phyloP scores from a whole-genome alignment of 2,797 vertebrate species.

The Clarias pachynema region DNA sequence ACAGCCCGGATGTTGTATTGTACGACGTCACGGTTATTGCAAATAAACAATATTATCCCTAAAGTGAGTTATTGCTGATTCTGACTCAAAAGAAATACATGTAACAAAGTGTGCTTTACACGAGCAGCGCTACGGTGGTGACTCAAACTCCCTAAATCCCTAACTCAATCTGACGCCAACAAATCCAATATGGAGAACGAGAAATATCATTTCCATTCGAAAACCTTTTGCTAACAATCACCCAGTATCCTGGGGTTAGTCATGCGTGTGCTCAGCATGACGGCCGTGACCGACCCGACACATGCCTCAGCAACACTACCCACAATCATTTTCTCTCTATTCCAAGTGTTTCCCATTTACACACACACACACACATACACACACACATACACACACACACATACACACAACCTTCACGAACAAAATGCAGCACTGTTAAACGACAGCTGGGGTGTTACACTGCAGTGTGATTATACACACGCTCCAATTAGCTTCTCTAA shows the following conservation, averaged over 20 bases:
- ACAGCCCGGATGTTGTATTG: not conserved
- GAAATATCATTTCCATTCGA: not conserved
- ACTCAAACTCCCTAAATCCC: not conserved
- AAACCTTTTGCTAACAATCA: not conserved
- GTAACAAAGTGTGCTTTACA: not conserved
- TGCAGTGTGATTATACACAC: not conserved
- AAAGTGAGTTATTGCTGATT: not conserved
- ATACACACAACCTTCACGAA: not conserved
- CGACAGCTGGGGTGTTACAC: not conserved
- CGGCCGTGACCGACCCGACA: not conserved
- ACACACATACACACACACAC: not conserved
- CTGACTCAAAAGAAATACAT: not conserved
- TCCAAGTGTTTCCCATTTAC: not conserved
- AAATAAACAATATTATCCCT: not conserved
- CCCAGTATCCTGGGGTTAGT: not conserved
- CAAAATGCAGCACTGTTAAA: not conserved
- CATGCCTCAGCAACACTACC: too few relatives aligned
- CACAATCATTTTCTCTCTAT: not conserved
- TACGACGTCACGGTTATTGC: not conserved
- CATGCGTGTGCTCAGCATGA: not conserved
- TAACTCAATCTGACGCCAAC: not conserved
- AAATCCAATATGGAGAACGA: not conserved
- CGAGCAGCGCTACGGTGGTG: not conserved
- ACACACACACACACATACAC: not conserved
- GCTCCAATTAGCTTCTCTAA: constrained; percentile 58